phyloP scores from a whole-genome alignment of 2,797 vertebrate genomes.

The Cossypha dichroa region DNA sequence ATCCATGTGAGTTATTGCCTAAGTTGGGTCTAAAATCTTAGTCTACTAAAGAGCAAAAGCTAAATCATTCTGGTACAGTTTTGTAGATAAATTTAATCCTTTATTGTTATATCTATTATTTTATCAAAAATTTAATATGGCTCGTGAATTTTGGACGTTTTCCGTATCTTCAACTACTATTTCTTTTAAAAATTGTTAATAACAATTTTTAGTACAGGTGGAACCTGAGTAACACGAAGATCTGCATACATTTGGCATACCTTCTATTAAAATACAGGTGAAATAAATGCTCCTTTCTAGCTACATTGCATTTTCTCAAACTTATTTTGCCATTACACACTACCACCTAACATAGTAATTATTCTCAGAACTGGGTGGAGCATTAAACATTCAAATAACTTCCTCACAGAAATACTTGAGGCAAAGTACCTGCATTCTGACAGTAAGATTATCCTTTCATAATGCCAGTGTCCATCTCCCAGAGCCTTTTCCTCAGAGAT shows the following conservation, averaged over 20 bases:
- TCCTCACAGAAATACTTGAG: not conserved
- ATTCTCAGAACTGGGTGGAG: not conserved
- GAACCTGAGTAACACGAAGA: not conserved
- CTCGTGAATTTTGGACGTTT: rapidly evolving
- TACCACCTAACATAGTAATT: not conserved
- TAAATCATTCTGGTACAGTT: not conserved
- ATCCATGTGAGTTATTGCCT: not conserved
- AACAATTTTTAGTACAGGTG: not conserved
- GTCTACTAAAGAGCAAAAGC: not conserved
- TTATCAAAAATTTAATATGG: not conserved
- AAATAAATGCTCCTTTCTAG: not conserved
- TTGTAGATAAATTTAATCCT: not conserved
- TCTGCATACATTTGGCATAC: not conserved
- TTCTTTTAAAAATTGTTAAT: not conserved
- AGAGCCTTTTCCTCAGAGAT: not conserved
- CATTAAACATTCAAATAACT: not conserved
- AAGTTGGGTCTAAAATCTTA: not conserved
- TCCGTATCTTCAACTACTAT: not conserved
- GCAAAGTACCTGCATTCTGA: not conserved
- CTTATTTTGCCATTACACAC: not conserved
- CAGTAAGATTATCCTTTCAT: not conserved
- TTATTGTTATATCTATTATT: not conserved
- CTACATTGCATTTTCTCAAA: not conserved
- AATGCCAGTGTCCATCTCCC: not conserved
- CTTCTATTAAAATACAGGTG: not conserved